These are phyloP conservation scores for Globodera rostochiensis DNA, from an alignment of 1,140 invertebrate species.

Conservation along the genomic window DNA sequence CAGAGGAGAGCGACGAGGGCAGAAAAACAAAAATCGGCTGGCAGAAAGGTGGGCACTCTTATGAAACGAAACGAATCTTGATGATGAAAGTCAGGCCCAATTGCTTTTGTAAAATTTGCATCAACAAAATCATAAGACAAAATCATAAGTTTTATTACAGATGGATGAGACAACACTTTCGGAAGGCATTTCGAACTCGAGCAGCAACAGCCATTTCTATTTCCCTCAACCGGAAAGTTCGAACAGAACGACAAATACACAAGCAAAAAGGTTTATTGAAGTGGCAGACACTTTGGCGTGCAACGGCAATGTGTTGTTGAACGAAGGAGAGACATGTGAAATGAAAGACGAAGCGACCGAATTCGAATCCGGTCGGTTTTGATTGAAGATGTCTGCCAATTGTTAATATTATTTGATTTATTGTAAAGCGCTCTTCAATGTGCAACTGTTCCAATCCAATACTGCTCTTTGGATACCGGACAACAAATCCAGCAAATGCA, in stretches of 20 bases:
- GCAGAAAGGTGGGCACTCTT: conserved; percentile 1
- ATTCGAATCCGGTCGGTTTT: too few relatives aligned
- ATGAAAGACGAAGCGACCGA: not conserved
- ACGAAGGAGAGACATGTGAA: not conserved
- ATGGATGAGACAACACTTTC: not conserved
- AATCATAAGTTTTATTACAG: not conserved
- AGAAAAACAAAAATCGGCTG: conserved; percentile 13
- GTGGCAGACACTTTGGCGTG: not conserved
- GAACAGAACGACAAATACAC: not conserved
- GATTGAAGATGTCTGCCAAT: too few relatives aligned
- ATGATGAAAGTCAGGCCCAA: too few relatives aligned
- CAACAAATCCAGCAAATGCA: conserved; percentile 54
- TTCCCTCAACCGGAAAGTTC: not conserved
- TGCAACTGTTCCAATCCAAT: not conserved
- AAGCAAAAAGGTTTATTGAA: not conserved
- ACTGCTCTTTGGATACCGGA: conserved; percentile 49
- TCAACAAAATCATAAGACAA: not conserved
- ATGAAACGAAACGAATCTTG: too few relatives aligned
- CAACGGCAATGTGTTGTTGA: not conserved
- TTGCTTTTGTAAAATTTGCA: not conserved
- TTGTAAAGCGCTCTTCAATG: not conserved
- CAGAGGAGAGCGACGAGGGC: conserved; percentile 14
- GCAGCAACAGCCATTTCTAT: not conserved
- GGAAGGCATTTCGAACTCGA: not conserved
- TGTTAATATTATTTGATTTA: too few relatives aligned